Evolutionary conservation across 2,797 vertebrate genomes (phyloP), one percentile per base, ranked within the genome.

Genomic region (Cynopterus sphinx): DNA sequence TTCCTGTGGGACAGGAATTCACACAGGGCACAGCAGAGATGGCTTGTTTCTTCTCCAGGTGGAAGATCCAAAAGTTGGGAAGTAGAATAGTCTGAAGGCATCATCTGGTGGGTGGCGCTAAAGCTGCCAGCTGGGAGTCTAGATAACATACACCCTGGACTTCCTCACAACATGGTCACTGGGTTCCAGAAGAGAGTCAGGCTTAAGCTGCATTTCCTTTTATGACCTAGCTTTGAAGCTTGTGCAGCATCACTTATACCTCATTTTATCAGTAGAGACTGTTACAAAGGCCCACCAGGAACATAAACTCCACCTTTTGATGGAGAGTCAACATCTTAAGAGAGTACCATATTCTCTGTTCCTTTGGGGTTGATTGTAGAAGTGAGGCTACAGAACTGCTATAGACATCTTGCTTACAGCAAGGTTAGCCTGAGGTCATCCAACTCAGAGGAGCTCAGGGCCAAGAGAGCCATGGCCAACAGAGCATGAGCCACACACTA

Each of bases 181-280:
- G 74, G 11, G 17, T 70, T 74, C 59, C 59, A 28, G 26, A 4
- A 86, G 79, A 75, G 8, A 92, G n/a, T 39, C n/a, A 46, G 21
- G 73, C 55, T 78, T 33, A 65, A 19, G 59, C 3, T 46, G 13
- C 21, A 53, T 68, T 73, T 79, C 46, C 10, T 81, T 46, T 85
- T 74, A 63, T 26, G 85, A 86, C 16, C 51, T 22, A 46, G 15
- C 9, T 67, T 92, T 89, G 26, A 51, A 96, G 68, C 26, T n/a
- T 53, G 9, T 22, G 2, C 39, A 41, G 19, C n/a, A 79, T 41
- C 24, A 70, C 16, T n/a, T 65, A 12, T 12, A n/a, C 53, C 11
- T 65, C 8, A 19, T 57, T 83, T 39, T 70, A 11, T 39, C 70
- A 19, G 55, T 17, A 46, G 59, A 67, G 15, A 26, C 22, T 24